phyloP scores from a whole-genome alignment of 2,888 invertebrate genomes.

The Cybosia mesomella region DNA sequence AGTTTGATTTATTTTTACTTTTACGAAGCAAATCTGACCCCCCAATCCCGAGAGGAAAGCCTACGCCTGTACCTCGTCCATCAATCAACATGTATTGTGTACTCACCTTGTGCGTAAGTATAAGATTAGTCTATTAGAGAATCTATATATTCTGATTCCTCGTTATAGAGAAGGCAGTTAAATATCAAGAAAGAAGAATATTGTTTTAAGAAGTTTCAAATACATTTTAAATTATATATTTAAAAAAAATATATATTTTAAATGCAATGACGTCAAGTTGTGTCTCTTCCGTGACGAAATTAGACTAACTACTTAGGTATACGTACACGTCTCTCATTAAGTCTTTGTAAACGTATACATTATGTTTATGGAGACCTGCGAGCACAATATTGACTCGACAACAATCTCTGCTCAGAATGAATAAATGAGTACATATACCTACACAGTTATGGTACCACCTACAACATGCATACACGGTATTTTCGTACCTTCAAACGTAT shows the following conservation, averaged over 20 bases:
- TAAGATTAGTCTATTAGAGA: too few species aligned
- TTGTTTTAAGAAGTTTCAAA: background rate
- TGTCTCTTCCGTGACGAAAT: background rate
- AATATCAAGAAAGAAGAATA: background rate
- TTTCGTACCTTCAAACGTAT: background rate
- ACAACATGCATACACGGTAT: constrained; percentile 4
- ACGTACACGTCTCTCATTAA: background rate
- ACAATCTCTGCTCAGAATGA: constrained; percentile 15
- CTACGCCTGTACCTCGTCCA: too few species aligned
- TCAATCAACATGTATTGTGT: too few species aligned
- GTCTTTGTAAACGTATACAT: constrained; percentile 5
- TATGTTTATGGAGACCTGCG: background rate
- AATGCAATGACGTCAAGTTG: background rate
- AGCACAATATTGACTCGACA: constrained; percentile 6
- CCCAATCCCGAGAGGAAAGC: too few species aligned
- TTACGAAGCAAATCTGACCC: too few species aligned
- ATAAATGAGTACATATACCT: constrained; percentile 5
- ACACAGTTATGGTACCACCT: constrained; percentile 1
- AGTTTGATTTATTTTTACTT: too few species aligned
- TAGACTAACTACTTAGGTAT: background rate
- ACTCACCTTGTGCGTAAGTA: background rate
- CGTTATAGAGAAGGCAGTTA: background rate
- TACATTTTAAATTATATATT: background rate
- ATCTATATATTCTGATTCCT: too few species aligned
- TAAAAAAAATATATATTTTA: background rate